These are phyloP conservation scores for Cuniculus paca DNA, from an alignment of 2,797 vertebrate species.

Conservation along the genomic window DNA sequence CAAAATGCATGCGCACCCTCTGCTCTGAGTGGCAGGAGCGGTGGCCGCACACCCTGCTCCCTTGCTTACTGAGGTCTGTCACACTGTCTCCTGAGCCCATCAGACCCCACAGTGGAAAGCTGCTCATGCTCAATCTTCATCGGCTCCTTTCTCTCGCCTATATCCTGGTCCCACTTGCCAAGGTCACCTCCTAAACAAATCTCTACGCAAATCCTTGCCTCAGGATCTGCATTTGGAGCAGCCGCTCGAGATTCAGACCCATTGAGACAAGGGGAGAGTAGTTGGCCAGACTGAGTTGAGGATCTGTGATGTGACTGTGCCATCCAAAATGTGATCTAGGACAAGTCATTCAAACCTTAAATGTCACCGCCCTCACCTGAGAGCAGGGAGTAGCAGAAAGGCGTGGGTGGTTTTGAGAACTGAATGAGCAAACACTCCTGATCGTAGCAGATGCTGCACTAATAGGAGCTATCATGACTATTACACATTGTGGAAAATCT, in stretches of 20 bases:
- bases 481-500: not conserved
- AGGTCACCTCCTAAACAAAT: not conserved
- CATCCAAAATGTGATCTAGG: not conserved
- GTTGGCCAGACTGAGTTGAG: not conserved
- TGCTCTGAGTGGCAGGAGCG: not conserved
- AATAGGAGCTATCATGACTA: not conserved
- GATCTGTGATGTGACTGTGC: not conserved
- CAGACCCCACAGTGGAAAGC: not conserved
- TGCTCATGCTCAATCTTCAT: not conserved
- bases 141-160: not conserved
- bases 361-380: not conserved
- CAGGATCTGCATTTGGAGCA: not conserved
- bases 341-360: too few species aligned
- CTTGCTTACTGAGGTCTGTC: not conserved
- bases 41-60: not conserved
- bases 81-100: not conserved
- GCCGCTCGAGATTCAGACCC: not conserved
- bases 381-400: not conserved
- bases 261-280: accelerated
- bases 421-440: not conserved
- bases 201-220: not conserved
- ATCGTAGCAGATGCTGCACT: not conserved
- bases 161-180: not conserved
- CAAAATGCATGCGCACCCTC: not conserved
- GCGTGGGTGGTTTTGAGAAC: not conserved